phyloP scores from a whole-genome alignment of 1,140 invertebrate species.

The Brachystomella parvula region DNA sequence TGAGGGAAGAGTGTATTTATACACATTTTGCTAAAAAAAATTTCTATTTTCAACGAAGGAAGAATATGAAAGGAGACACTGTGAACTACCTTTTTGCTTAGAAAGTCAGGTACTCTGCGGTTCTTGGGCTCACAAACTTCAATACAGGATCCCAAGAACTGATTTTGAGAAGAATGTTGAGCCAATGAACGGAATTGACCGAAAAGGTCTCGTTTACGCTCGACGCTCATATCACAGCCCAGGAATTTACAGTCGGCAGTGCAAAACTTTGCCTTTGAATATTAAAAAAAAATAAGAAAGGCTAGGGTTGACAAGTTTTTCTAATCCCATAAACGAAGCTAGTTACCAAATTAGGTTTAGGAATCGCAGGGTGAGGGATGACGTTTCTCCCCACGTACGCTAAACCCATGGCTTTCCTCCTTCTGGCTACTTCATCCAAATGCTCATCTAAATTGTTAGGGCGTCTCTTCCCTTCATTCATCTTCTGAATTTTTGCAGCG shows the following conservation, averaged over 20 bases:
- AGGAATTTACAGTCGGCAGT: neutral
- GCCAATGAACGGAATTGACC: neutral
- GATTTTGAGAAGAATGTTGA: neutral
- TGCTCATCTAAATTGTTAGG: too few relatives aligned
- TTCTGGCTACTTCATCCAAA: too few relatives aligned
- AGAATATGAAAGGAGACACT: neutral
- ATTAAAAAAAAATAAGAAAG: neutral
- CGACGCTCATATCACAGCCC: neutral
- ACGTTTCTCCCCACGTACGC: neutral
- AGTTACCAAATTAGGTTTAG: neutral
- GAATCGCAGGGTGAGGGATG: neutral
- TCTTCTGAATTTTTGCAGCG: too few relatives aligned
- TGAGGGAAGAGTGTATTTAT: neutral
- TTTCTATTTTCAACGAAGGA: neutral
- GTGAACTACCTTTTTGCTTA: neutral
- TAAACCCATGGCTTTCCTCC: neutral
- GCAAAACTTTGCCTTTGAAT: neutral
- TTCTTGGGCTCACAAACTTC: neutral
- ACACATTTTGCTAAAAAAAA: too few relatives aligned
- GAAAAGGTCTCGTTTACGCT: neutral
- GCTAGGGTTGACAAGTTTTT: neutral
- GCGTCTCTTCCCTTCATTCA: too few relatives aligned
- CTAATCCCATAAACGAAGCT: neutral
- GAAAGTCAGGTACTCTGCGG: neutral
- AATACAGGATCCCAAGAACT: neutral